A percentile compares a stretch with the other conserved stretches of the same genome.
These are phyloP conservation scores for Tetragonula clypearis DNA, from an alignment of 1,140 invertebrate genomes.

Conservation along the genomic window DNA sequence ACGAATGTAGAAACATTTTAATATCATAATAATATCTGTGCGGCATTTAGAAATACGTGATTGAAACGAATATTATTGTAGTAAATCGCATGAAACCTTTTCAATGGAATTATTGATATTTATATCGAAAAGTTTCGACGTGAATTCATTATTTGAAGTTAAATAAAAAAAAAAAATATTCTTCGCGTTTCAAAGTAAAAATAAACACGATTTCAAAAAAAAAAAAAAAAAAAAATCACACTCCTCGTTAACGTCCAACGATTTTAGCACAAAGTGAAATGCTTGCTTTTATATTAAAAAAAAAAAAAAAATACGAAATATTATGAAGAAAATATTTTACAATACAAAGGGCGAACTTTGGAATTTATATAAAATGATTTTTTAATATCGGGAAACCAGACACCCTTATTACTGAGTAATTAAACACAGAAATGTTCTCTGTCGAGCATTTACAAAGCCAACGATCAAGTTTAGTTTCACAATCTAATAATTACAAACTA, in stretches of 20 bases:
- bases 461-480: neutral
- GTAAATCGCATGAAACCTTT: neutral
- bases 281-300: neutral
- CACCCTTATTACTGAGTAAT: neutral
- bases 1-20: neutral
- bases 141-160: neutral
- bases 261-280: neutral
- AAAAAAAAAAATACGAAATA: neutral
- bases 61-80: neutral
- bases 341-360: neutral
- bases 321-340: neutral
- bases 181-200: neutral
- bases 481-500: neutral
- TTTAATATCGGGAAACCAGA: neutral
- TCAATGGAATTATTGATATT: neutral
- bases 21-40: neutral
- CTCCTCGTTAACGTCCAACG: neutral
- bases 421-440: neutral
- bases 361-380: neutral
- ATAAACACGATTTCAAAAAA: neutral
- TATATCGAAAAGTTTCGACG: neutral
- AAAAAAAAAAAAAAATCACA: neutral
- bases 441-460: neutral
- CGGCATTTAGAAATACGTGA: neutral
- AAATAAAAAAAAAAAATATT: neutral